Evolutionary conservation across 53 echinoderm and acorn worm genomes (phyloP).

Genomic region (Apostichopus leukothele): DNA sequence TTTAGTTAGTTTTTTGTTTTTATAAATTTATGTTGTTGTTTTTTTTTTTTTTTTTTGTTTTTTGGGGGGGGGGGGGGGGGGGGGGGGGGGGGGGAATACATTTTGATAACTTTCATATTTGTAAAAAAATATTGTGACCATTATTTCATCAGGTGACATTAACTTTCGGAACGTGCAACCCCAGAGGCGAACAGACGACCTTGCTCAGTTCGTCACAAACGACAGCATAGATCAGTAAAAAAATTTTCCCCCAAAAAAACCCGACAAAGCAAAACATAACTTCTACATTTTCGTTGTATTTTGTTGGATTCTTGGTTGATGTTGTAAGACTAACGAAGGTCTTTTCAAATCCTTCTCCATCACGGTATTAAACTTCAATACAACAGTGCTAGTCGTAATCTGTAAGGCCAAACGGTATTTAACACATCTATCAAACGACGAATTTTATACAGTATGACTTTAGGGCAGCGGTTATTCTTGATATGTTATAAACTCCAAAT

Average conservation of each 20-base stretch:
- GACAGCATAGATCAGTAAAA: too few species aligned
- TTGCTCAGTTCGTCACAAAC: not conserved
- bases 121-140: not conserved
- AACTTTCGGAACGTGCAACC: not conserved
- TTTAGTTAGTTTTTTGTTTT: too few species aligned
- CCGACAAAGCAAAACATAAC: not conserved
- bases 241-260: not conserved
- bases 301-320: not conserved
- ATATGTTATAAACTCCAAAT: too few species aligned
- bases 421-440: not conserved
- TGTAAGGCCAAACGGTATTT: not conserved
- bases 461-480: too few species aligned
- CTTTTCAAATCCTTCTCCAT: not conserved
- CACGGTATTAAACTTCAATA: not conserved
- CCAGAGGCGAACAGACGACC: not conserved
- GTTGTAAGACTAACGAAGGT: not conserved
- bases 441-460: too few species aligned
- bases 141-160: not conserved
- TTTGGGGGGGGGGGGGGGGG: too few species aligned
- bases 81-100: too few species aligned
- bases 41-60: too few species aligned
- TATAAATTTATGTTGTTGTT: too few species aligned
- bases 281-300: not conserved
- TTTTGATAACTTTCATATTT: too few species aligned
- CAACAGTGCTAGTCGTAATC: not conserved